Conservation (phyloP, 2,888 invertebrate genomes). For the Oxystoma pomonae region DNA sequence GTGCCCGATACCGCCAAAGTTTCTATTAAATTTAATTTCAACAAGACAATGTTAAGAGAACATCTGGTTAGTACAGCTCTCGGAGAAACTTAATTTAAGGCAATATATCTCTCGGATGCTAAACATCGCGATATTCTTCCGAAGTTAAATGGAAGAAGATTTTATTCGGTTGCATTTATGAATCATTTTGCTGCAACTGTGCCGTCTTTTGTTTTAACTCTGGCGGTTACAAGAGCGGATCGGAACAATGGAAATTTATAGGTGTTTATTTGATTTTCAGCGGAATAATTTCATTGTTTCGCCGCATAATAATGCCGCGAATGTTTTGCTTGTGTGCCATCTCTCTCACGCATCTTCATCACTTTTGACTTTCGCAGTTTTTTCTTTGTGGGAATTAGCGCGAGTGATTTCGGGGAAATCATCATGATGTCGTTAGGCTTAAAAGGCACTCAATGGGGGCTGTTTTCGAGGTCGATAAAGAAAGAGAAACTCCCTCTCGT, state of each 20-base stretch:
- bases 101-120: not conserved
- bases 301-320: conserved; percentile 1
- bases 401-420: not conserved
- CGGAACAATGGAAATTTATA: conserved; percentile 5
- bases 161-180: not conserved
- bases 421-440: not conserved
- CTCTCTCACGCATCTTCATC: conserved; percentile 19
- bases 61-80: not conserved
- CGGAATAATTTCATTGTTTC: conserved; percentile 5
- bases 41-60: not conserved
- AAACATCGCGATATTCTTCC: not conserved
- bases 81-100: not conserved
- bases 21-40: not conserved
- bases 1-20: not conserved
- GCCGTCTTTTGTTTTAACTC: not conserved
- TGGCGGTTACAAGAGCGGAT: conserved; percentile 1
- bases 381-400: conserved; percentile 24
- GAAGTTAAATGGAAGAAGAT: not conserved
- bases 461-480: not conserved
- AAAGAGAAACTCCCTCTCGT: not conserved
- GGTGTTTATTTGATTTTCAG: conserved; percentile 4
- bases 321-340: not conserved
- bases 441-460: not conserved
- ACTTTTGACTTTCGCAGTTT: conserved; percentile 34
- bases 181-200: not conserved